Evolutionary conservation across 2,113 vertebrate species (phyloP).

Genomic region (Rostratula benghalensis): DNA sequence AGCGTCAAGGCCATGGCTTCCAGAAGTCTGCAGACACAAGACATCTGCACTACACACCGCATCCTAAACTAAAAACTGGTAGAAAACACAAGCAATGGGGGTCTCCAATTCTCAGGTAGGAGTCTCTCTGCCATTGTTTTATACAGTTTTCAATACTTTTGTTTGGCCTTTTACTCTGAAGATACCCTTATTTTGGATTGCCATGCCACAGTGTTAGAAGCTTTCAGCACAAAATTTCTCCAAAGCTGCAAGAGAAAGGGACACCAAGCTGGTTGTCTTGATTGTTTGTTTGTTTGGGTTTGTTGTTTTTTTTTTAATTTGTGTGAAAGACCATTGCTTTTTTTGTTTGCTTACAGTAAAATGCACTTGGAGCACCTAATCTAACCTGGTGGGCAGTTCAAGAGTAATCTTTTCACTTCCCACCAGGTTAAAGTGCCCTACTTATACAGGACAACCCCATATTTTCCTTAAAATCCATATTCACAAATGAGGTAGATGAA

Average conservation of each 20-base stretch:
- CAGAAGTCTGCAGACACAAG: neutral
- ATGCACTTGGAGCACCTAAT: neutral
- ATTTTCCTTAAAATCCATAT: neutral
- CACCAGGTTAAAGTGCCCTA: neutral
- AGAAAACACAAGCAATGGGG: neutral
- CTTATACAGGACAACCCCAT: neutral
- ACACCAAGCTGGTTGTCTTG: rapidly evolving
- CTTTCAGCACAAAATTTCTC: neutral
- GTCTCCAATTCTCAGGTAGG: neutral
- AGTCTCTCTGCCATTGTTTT: neutral
- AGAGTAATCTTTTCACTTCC: neutral
- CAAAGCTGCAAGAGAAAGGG: neutral
- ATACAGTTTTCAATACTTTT: neutral
- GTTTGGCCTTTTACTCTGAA: neutral
- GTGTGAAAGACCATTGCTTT: neutral
- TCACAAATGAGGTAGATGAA: neutral
- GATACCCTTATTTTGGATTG: neutral
- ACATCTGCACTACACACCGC: neutral
- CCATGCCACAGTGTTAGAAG: neutral
- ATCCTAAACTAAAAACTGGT: neutral
- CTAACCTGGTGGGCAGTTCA: neutral
- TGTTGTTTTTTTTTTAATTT: neutral
- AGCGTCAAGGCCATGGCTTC: neutral
- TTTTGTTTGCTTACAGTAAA: neutral
- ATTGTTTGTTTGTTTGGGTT: no score